Percentiles rank a stretch among this genome's conserved stretches.
Conservation (phyloP, 1,140 invertebrate genomes). For the Bombus sylvicola region DNA sequence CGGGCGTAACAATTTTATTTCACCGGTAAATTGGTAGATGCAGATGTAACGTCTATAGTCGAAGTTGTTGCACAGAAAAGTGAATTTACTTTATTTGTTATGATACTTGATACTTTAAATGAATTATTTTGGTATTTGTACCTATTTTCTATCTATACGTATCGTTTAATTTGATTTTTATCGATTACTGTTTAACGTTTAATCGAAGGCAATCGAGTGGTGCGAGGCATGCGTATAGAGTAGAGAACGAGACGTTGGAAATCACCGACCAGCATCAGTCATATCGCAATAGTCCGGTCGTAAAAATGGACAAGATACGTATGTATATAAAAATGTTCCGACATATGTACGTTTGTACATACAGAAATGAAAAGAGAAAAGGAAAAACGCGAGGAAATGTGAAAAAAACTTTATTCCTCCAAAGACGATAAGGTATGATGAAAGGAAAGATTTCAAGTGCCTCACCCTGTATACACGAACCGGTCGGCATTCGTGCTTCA, state of each 20-base stretch:
- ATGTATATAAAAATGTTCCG: too few species aligned
- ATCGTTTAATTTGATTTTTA: too few species aligned
- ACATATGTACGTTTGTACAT: not conserved
- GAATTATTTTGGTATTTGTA: not conserved
- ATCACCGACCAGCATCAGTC: not conserved
- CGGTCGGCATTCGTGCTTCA: constrained; percentile 5
- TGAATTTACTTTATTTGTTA: too few species aligned
- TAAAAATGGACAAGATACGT: too few species aligned
- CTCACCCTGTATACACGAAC: not conserved
- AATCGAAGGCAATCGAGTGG: not conserved
- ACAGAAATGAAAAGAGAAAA: not conserved
- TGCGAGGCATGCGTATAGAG: too few species aligned
- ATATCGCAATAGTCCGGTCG: not conserved
- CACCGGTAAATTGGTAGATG: constrained; percentile 15
- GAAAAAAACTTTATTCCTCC: not conserved
- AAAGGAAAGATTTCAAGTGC: not conserved
- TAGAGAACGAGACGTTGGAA: not conserved
- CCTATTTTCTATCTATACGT: not conserved
- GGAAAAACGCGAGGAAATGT: not conserved
- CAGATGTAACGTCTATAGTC: not conserved
- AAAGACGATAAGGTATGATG: not conserved
- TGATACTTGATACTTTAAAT: not conserved
- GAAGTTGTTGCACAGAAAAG: not conserved
- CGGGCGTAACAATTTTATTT: not conserved
- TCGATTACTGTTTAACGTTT: not conserved